Evolutionary conservation across 2,113 vertebrate species (phyloP).

Genomic region (Puffinus mauretanicus): DNA sequence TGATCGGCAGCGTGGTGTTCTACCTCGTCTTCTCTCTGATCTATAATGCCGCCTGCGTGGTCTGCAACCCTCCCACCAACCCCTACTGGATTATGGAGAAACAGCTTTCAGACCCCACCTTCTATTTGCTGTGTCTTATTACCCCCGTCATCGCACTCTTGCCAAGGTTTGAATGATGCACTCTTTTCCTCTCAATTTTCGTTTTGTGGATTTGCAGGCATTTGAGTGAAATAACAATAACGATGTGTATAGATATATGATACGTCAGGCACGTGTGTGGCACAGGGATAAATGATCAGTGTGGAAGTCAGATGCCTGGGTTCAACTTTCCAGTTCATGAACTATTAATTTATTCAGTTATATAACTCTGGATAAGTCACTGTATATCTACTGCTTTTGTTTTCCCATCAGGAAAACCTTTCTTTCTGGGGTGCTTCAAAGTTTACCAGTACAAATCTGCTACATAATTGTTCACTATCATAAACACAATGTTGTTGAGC

Average conservation of each 20-base stretch:
- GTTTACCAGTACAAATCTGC: neutral
- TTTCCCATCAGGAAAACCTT: neutral
- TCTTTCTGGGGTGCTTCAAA: neutral
- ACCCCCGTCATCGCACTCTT: slow-evolving; percentile 84
- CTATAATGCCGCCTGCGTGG: slow-evolving; percentile 81
- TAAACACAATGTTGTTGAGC: neutral
- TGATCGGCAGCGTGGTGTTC: slow-evolving; percentile 80
- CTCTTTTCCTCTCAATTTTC: neutral
- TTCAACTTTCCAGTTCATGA: neutral
- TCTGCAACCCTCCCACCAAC: slow-evolving; percentile 84
- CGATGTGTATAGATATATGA: accelerated
- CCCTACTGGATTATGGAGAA: slow-evolving; percentile 87
- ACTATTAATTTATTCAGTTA: neutral
- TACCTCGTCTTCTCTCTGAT: slow-evolving; percentile 80
- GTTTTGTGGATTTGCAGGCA: neutral
- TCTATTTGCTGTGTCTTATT: slow-evolving; percentile 87
- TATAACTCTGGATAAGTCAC: neutral
- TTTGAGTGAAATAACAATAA: neutral
- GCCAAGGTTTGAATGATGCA: slow-evolving; percentile 81
- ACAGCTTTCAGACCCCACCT: slow-evolving; percentile 84
- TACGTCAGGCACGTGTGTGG: neutral
- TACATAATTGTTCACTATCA: neutral
- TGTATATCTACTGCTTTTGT: neutral
- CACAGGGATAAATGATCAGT: neutral
- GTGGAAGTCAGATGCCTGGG: neutral